Conservation (phyloP, 2,888 invertebrate species). For the Margaritifera margaritifera region DNA sequence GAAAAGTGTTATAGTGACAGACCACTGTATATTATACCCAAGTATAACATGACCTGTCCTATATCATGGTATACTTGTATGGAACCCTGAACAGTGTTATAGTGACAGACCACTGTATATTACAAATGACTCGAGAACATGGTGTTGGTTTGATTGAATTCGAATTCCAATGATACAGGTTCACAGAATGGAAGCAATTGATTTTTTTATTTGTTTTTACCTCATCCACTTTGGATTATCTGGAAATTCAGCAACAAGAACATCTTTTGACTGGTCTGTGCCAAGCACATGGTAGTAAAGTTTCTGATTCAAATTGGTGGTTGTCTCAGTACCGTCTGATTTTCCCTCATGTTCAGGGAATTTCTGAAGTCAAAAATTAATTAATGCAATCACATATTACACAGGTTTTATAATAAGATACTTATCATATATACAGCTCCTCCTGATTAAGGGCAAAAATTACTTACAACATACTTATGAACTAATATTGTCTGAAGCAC, state of each 20-base stretch:
- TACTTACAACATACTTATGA: too few relatives aligned
- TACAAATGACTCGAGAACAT: background rate
- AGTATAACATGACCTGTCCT: too few relatives aligned
- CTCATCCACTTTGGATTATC: slow-evolving; percentile 92
- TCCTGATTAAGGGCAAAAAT: too few relatives aligned
- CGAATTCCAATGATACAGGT: too few relatives aligned
- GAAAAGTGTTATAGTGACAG: too few relatives aligned
- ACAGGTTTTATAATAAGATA: too few relatives aligned
- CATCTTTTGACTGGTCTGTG: slow-evolving; percentile 88
- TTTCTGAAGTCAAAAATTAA: slow-evolving; percentile 75
- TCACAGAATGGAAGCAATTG: too few relatives aligned
- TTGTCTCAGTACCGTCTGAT: slow-evolving; percentile 92
- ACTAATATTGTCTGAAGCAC: too few relatives aligned
- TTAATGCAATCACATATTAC: background rate
- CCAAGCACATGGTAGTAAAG: slow-evolving; percentile 92
- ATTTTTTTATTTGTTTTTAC: slow-evolving; percentile 74
- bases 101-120: background rate
- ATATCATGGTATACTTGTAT: too few relatives aligned
- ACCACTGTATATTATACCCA: too few relatives aligned
- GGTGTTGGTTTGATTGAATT: background rate
- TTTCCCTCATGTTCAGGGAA: slow-evolving; percentile 88
- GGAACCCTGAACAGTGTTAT: background rate
- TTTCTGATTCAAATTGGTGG: slow-evolving; percentile 89
- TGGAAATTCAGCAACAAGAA: slow-evolving; percentile 90
- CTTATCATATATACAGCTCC: background rate